Base-by-base conservation (phyloP, 2,888 invertebrate species). In the Byasa hedistus region DNA sequence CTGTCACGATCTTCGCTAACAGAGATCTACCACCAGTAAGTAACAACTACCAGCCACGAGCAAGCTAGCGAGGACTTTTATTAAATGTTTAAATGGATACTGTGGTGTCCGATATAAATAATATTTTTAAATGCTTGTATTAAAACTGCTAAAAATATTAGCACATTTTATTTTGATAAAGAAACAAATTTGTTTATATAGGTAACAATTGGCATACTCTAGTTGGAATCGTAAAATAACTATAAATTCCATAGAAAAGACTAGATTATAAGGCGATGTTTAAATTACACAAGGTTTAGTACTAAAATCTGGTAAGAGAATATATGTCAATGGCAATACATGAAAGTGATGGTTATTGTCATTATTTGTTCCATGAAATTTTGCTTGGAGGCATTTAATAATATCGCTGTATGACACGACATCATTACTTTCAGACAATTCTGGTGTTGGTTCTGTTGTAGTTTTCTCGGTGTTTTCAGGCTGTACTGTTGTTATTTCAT, bases 311-410 rank as follows among this genome's bases (percentile, higher is more conserved):
- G 83, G 81, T 17, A 90, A 73, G 19, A 91, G 70, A 58, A 91
- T 81, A 69, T 90, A 91, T 0, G 89, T 85, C 15, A 90, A 73
- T 1, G 90, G 85, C 15, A 90, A 87, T 52, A 73, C 58, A 21
- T 73, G 70, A 24, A 72, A 71, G 62, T 70, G 74, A 15, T 73
- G 69, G 10, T 66, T 69, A 22, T 74, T 75, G 2, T 69, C 69
- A 23, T 70, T 73, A 23, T 75, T 69, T 22, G 71, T 71, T 69
- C 72, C 75, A 21, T 64, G 75, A 44, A 85, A 73, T 17, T 85
- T 82, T 52, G 83, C 72, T 75, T 87, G 82, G 27, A 89, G 74
- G 72, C 90, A 91, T 66, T 79, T 82, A n/a, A 89, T 73, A 19
- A 90, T 75, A 58, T 89, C 84, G 52, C 79, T 79, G 70, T 86